Percentiles rank a stretch among this genome's conserved stretches.
phyloP scores from a whole-genome alignment of 2,888 invertebrate species.

The Scrobipalpa atriplicella region DNA sequence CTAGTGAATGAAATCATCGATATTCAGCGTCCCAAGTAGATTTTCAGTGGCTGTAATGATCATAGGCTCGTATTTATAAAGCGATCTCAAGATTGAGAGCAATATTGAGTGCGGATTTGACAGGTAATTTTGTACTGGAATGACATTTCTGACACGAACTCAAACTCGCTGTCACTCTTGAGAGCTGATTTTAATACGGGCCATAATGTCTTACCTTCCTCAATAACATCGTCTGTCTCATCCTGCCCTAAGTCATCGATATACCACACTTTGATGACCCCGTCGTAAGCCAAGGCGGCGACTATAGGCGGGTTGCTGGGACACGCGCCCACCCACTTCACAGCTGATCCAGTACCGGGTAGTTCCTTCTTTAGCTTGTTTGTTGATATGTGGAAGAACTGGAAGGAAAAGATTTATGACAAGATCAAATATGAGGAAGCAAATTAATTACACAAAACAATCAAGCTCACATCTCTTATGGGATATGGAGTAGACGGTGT shows the following conservation, averaged over 20 bases:
- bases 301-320: constrained; percentile 77
- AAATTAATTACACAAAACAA: neutral
- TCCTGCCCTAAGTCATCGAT: constrained; percentile 67
- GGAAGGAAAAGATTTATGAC: constrained; percentile 47
- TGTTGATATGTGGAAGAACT: constrained; percentile 84
- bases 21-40: no score
- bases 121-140: no score
- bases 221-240: constrained; percentile 57
- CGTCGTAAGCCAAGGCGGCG: constrained; percentile 82
- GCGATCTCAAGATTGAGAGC: no score
- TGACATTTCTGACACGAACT: no score
- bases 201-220: constrained; percentile 61
- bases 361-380: constrained; percentile 79
- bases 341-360: constrained; percentile 64
- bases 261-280: constrained; percentile 83
- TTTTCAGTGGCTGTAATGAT: no score
- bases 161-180: constrained; percentile 76
- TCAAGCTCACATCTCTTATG: neutral
- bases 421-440: no score
- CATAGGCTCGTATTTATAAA: no score
- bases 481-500: no score
- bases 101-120: no score
- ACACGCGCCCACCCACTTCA: constrained; percentile 79
- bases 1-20: no score
- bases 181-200: constrained; percentile 54